Conservation (phyloP, 2,113 vertebrate genomes). For the Barnardius zonarius region DNA sequence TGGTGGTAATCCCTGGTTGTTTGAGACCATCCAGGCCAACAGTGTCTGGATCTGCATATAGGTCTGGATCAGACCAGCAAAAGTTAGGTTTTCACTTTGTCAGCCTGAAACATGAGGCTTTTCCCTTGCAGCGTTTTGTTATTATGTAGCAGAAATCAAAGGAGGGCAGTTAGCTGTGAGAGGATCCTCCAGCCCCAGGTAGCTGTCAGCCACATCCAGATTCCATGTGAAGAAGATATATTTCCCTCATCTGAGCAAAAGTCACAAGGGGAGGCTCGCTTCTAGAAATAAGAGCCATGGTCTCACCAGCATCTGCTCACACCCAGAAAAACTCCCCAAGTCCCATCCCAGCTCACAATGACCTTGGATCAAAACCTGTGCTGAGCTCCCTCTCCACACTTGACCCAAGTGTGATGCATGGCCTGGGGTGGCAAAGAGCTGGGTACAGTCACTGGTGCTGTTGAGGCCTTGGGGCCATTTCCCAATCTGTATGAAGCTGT, state of each 20-base stretch:
- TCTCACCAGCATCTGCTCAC: neutral
- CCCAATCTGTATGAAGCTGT: neutral
- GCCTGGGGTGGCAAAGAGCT: neutral
- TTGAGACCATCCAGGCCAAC: neutral
- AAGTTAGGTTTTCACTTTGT: neutral
- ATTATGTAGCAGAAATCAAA: neutral
- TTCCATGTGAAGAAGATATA: neutral
- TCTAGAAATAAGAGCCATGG: neutral
- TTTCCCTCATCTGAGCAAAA: neutral
- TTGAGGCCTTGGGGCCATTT: neutral
- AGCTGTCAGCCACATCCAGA: neutral
- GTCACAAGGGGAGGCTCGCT: accelerated
- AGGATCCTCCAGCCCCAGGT: neutral
- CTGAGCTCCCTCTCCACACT: neutral
- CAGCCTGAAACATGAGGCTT: neutral
- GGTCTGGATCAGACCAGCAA: neutral
- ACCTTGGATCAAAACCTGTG: neutral
- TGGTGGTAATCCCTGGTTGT: neutral
- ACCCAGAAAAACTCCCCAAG: neutral
- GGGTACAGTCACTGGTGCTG: neutral
- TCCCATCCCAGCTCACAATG: neutral
- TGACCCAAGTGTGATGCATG: accelerated
- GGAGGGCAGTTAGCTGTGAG: neutral
- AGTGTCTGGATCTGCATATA: neutral
- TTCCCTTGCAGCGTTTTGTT: neutral